Percentiles rank a stretch among this genome's conserved stretches.
Evolutionary conservation across 2,797 vertebrate species (phyloP).

Genomic region (Cryptoprocta ferox): DNA sequence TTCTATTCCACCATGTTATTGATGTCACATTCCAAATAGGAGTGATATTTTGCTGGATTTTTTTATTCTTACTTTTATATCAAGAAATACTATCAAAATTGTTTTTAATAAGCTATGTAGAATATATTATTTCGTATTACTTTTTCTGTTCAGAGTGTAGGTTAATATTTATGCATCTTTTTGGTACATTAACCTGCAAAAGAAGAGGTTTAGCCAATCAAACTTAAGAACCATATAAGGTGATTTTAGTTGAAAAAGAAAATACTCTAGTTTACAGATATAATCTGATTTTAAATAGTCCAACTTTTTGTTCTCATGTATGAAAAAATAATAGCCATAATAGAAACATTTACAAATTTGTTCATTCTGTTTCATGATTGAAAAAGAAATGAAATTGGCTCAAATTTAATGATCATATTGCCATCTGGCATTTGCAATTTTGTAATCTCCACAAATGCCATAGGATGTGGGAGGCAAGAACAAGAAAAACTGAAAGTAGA

Average conservation of each 20-base stretch:
- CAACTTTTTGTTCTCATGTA: not conserved
- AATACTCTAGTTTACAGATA: not conserved
- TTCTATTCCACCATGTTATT: not conserved
- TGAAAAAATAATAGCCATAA: not conserved
- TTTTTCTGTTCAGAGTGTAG: not conserved
- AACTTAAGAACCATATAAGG: not conserved
- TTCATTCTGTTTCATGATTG: conserved; percentile 40
- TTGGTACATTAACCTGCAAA: not conserved
- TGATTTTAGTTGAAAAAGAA: not conserved
- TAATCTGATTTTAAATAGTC: not conserved
- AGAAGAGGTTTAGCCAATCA: not conserved
- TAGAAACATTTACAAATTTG: conserved; percentile 46
- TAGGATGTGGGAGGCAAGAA: not conserved
- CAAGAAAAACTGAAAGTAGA: conserved; percentile 26
- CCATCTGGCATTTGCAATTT: conserved; percentile 67
- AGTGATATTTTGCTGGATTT: not conserved
- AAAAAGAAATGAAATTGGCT: conserved; percentile 10
- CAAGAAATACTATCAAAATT: not conserved
- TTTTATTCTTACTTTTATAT: not conserved
- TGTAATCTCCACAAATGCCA: conserved; percentile 63
- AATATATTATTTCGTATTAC: not conserved
- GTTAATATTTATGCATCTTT: not conserved
- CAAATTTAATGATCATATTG: conserved; percentile 39
- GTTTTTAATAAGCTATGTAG: not conserved
- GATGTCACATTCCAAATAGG: not conserved